Evolutionary conservation across 2,797 vertebrate species (phyloP), one percentile per base, ranked within the genome.

Genomic region (Schizothorax lantsangensis): DNA sequence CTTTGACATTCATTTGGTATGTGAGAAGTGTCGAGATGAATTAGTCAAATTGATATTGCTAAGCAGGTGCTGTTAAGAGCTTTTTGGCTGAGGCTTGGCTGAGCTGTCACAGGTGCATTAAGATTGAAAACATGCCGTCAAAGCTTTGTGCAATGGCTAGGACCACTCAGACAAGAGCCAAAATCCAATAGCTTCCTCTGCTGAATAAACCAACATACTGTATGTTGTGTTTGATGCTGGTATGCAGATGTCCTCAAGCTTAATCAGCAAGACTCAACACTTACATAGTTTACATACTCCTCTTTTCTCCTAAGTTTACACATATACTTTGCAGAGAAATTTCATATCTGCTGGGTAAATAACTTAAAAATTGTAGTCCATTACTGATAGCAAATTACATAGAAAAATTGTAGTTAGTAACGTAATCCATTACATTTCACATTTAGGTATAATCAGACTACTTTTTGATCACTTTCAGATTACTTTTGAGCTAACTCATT

Each of bases 11-110:
- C 57, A 72, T 79, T 74, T 71, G 52, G 85, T 84, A 64, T 77
- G 84, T 81, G 74, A 62, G 80, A 79, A 85, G 72, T 52, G 57
- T 90, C 79, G 45, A 80, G 71, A 86, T 85, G 82, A 88, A 86
- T 79, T 86, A 77, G 17, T 23, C 10, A 10, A 81, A 72, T 54
- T 30, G 79, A 79, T 43, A 78, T 33, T 33, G 23, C 64, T 78
- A 49, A 75, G 64, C 12, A 71, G 72, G 84, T 79, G 81, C 57
- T 74, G 84, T 47, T 59, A 52, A 74, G 45, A 64, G 54, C 23
- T 21, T 72, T 82, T 87, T 66, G 84, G 83, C 86, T 85, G 57
- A 85, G 79, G 66, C 85, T 81, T 80, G 64, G 40, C 66, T 79
- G 73, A 82, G 73, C 74, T 87, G 83, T 81, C 69, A 85, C 74